These are phyloP conservation scores for Pocillopora grandis DNA, from an alignment of 92 coral and sea anemone genomes.

Conservation along the genomic window DNA sequence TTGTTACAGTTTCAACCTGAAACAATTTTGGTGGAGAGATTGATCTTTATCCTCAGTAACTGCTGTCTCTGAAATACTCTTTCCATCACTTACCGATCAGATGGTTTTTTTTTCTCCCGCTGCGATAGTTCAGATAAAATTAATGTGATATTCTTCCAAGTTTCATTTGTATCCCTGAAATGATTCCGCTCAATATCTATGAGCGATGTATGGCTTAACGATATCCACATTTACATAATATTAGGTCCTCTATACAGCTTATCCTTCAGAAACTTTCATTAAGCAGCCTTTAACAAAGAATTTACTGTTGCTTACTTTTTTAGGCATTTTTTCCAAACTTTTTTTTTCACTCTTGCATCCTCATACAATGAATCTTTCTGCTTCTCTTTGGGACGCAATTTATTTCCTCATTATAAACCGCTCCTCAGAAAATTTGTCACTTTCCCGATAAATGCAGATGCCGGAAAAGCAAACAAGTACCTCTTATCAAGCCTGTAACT, in stretches of 20 bases:
- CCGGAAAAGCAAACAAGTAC: no score
- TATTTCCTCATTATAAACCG: no score
- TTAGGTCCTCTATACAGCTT: no score
- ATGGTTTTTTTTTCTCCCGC: background rate
- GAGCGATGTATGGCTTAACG: background rate
- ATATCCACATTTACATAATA: background rate
- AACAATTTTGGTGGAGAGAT: background rate
- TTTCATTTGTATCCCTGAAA: background rate
- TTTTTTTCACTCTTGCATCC: no score
- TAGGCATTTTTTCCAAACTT: no score
- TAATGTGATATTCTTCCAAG: background rate
- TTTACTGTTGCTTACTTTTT: no score
- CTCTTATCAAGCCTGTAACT: no score
- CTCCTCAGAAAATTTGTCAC: no score
- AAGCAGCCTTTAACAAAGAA: no score
- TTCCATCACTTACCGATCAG: background rate
- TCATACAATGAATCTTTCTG: no score
- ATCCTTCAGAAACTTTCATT: background rate
- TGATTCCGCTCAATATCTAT: background rate
- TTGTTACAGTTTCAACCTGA: conserved; percentile 1
- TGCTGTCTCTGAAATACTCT: background rate
- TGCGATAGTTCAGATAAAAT: background rate
- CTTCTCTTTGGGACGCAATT: no score
- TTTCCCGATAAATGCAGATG: no score
- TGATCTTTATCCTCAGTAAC: background rate